Percentiles rank a stretch among this genome's conserved stretches.
Evolutionary conservation across 2,797 vertebrate species (phyloP).

Genomic region (Halcyon chelicuti): DNA sequence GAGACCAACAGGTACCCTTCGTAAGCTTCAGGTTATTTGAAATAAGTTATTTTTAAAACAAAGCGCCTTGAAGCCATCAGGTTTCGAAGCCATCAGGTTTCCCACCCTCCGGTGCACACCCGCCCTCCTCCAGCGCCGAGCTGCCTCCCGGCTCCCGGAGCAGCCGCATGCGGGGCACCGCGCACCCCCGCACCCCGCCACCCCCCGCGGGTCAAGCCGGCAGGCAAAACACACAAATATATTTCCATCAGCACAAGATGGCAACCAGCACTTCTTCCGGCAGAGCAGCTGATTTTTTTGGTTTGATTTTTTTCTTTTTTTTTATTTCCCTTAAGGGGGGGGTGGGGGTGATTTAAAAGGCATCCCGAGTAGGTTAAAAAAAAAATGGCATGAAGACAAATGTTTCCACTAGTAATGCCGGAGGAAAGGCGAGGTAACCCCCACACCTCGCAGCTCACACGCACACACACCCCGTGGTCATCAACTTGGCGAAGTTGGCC

Average conservation of each 20-base stretch:
- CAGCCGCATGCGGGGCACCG: not conserved
- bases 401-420: not conserved
- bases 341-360: not conserved
- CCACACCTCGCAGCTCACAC: not conserved
- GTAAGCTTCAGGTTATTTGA: not conserved
- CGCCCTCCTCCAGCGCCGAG: not conserved
- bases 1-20: conserved; percentile 54
- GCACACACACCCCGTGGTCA: not conserved
- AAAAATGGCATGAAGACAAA: not conserved
- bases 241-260: conserved; percentile 72
- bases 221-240: conserved; percentile 35
- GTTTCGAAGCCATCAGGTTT: not conserved
- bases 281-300: not conserved
- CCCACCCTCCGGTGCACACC: not conserved
- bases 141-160: not conserved
- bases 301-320: not conserved
- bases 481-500: conserved; percentile 71
- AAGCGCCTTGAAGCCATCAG: not conserved
- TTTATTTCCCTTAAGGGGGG: not conserved
- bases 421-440: not conserved
- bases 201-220: not conserved
- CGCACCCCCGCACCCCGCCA: not conserved
- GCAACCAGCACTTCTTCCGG: conserved; percentile 68
- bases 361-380: not conserved
- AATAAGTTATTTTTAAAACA: not conserved